These are phyloP conservation scores for Boloria selene DNA, from an alignment of 2,888 invertebrate genomes.

Conservation along the genomic window DNA sequence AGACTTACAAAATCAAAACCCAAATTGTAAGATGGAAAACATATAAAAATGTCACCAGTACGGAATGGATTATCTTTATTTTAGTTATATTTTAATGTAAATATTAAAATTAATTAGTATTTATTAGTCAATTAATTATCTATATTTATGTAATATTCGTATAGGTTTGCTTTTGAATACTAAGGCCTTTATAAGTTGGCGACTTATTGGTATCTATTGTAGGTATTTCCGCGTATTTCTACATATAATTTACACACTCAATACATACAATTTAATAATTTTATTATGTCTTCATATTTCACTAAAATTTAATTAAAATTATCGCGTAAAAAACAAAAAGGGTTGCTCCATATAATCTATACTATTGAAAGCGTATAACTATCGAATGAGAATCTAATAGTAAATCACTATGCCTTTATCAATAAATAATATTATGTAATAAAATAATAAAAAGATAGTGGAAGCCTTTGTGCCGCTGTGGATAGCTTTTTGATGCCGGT, in stretches of 20 bases:
- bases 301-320: conserved; percentile 22
- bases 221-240: conserved; percentile 27
- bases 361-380: conserved; percentile 69
- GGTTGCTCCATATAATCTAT: conserved; percentile 59
- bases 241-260: conserved; percentile 33
- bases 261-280: conserved; percentile 31
- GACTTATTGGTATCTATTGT: conserved; percentile 41
- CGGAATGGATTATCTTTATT: conserved; percentile 1
- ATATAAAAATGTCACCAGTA: conserved; percentile 18
- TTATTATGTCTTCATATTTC: conserved; percentile 17
- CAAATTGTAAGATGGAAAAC: conserved; percentile 10
- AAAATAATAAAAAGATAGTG: conserved; percentile 49
- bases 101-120: conserved; percentile 14
- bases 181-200: conserved; percentile 22
- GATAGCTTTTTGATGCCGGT: neutral
- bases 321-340: conserved; percentile 53
- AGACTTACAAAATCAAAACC: neutral
- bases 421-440: conserved; percentile 41
- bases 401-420: conserved; percentile 72
- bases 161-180: neutral
- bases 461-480: conserved; percentile 12
- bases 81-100: conserved; percentile 9
- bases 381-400: conserved; percentile 70
- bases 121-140: conserved; percentile 13
- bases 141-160: neutral